A percentile compares a stretch with the other conserved stretches of the same genome.
Evolutionary conservation across 1,140 invertebrate genomes (phyloP).

Genomic region (Dendrolimus punctatus): DNA sequence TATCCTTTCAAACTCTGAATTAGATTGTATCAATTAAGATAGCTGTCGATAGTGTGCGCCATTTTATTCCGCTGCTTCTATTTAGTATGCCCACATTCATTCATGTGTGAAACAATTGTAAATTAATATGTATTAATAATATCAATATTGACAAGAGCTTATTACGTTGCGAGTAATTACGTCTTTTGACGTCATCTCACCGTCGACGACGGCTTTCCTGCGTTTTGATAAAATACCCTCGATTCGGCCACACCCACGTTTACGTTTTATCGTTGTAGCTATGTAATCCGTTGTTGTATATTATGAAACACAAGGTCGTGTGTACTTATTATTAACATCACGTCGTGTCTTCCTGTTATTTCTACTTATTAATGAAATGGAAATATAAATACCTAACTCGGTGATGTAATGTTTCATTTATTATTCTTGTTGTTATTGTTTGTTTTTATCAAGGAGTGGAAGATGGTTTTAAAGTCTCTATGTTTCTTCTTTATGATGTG

Average conservation of each 20-base stretch:
- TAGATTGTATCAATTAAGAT: too few relatives aligned
- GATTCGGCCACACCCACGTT: conserved; percentile 25
- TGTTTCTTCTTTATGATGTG: too few relatives aligned
- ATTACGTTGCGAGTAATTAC: conserved; percentile 10
- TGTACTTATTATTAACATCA: too few relatives aligned
- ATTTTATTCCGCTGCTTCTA: background rate
- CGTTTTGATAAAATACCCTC: conserved; percentile 30
- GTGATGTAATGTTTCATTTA: too few relatives aligned
- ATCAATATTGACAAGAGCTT: conserved; percentile 12
- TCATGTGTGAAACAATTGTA: conserved; percentile 15
- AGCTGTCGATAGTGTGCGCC: background rate
- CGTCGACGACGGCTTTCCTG: conserved; percentile 18
- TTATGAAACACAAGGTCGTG: conserved; percentile 1
- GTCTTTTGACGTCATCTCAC: conserved; percentile 5
- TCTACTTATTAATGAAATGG: too few relatives aligned
- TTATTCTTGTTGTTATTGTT: too few relatives aligned
- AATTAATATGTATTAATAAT: conserved; percentile 6
- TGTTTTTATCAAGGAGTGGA: background rate
- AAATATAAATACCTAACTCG: too few relatives aligned
- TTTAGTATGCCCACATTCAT: conserved; percentile 2
- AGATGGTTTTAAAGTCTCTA: background rate
- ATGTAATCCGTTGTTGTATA: conserved; percentile 14
- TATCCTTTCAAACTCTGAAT: too few relatives aligned
- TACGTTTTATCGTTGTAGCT: conserved; percentile 35
- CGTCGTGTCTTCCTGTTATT: too few relatives aligned